These are phyloP conservation scores for Psococerastis gibbosa DNA, from an alignment of 2,888 invertebrate species.

Conservation along the genomic window DNA sequence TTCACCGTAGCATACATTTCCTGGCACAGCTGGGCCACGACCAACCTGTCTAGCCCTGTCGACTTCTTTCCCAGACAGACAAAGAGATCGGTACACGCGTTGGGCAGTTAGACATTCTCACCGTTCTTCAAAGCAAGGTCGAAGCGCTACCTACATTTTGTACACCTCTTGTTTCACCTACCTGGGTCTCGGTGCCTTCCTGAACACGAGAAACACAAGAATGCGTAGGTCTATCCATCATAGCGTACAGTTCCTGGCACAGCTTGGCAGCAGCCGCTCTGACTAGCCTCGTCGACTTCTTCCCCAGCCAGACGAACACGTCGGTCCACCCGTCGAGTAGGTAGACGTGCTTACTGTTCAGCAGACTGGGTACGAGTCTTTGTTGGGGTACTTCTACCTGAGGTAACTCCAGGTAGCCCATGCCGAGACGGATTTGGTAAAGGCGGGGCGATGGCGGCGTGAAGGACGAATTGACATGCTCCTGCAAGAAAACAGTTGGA, in stretches of 20 bases:
- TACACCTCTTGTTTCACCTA: too few relatives aligned
- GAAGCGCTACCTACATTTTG: too few relatives aligned
- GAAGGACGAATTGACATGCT: conserved; percentile 51
- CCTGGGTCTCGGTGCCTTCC: conserved; percentile 75
- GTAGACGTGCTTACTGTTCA: conserved; percentile 86
- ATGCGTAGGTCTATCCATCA: conserved; percentile 77
- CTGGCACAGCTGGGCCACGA: conserved; percentile 90
- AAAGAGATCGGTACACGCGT: conserved; percentile 84
- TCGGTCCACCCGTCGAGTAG: conserved; percentile 88
- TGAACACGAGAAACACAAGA: conserved; percentile 77
- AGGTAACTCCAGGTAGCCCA: conserved; percentile 95
- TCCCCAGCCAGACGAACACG: conserved; percentile 96
- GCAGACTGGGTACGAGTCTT: conserved; percentile 52
- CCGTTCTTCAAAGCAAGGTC: conserved; percentile 62
- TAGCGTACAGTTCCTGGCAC: conserved; percentile 88
- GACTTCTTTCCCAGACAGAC: conserved; percentile 99
- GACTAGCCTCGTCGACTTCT: conserved; percentile 87
- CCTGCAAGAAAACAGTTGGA: conserved; percentile 28
- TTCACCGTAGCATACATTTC: conserved; percentile 91
- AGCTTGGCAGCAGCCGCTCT: conserved; percentile 91
- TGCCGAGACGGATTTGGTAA: conserved; percentile 90
- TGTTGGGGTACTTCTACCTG: conserved; percentile 67
- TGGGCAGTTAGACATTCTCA: conserved; percentile 89
- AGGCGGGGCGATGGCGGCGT: conserved; percentile 49
- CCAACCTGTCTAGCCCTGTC: conserved; percentile 81